These are phyloP conservation scores for Synergus gifuensis DNA, from an alignment of 2,888 invertebrate genomes.

Conservation along the genomic window DNA sequence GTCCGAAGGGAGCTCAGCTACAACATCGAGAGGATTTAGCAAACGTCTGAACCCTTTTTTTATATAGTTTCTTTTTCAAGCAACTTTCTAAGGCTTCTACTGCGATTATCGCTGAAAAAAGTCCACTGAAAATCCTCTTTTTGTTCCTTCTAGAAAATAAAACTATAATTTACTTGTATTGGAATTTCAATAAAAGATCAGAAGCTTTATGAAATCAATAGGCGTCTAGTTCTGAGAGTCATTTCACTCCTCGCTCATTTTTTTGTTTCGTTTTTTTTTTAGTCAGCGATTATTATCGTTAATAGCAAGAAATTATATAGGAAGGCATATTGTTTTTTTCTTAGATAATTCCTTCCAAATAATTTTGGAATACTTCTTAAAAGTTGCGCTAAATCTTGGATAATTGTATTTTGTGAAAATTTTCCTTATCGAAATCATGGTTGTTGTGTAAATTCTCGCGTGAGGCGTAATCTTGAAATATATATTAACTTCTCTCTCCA, in stretches of 20 bases:
- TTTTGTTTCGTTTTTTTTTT: background rate
- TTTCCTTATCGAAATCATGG: background rate
- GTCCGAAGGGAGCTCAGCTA: slow-evolving; percentile 12
- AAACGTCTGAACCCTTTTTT: background rate
- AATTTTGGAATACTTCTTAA: background rate
- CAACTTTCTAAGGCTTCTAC: slow-evolving; percentile 12
- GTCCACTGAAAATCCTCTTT: background rate
- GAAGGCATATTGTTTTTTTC: background rate
- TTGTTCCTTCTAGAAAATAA: background rate
- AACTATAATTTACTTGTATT: background rate
- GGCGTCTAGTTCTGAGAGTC: background rate
- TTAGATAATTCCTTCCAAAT: background rate
- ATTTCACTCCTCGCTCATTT: background rate
- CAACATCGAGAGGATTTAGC: slow-evolving; percentile 8
- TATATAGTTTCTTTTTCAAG: slow-evolving; percentile 1
- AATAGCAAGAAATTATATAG: background rate
- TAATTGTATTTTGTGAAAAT: background rate
- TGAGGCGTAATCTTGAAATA: background rate
- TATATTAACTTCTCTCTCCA: slow-evolving; percentile 2
- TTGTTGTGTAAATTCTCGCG: background rate
- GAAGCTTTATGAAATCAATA: background rate
- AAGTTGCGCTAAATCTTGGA: too few relatives aligned
- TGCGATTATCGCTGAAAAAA: slow-evolving; percentile 21
- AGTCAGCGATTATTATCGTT: too few relatives aligned
- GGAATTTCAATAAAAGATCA: background rate